Conservation (phyloP, 2,797 vertebrate genomes). For the Rhincodon typus region DNA sequence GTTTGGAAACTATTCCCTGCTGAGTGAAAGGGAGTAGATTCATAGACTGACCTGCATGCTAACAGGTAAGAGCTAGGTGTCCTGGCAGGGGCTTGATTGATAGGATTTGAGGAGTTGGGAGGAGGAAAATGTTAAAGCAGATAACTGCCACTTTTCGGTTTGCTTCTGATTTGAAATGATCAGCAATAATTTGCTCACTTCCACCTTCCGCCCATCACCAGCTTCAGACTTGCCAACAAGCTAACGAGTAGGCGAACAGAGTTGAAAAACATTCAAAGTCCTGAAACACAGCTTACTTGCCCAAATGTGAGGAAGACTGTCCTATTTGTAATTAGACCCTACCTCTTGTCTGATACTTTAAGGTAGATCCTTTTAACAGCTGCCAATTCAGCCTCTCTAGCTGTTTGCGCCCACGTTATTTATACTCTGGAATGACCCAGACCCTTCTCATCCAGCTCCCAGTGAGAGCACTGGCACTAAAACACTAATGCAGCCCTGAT, state of each 20-base stretch:
- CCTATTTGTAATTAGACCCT: neutral
- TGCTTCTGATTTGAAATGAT: neutral
- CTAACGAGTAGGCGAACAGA: neutral
- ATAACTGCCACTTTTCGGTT: neutral
- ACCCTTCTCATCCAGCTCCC: neutral
- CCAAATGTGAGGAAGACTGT: neutral
- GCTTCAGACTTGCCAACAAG: neutral
- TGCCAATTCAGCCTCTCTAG: neutral
- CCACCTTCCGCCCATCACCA: neutral
- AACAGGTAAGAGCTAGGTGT: neutral
- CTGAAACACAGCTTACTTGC: neutral
- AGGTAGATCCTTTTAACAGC: neutral
- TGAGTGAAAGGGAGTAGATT: neutral
- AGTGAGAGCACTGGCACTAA: neutral
- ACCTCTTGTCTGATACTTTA: neutral
- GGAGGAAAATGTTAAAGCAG: neutral
- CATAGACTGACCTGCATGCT: neutral
- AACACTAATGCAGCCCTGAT: neutral
- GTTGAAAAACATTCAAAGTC: neutral
- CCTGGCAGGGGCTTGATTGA: neutral
- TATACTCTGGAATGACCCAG: neutral
- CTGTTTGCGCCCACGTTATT: neutral
- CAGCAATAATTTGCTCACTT: neutral
- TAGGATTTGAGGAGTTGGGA: neutral
- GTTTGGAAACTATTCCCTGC: neutral